Percentiles rank a stretch among this genome's conserved stretches.
phyloP scores from a whole-genome alignment of 2,113 vertebrate genomes.

The Thunnus thynnus region DNA sequence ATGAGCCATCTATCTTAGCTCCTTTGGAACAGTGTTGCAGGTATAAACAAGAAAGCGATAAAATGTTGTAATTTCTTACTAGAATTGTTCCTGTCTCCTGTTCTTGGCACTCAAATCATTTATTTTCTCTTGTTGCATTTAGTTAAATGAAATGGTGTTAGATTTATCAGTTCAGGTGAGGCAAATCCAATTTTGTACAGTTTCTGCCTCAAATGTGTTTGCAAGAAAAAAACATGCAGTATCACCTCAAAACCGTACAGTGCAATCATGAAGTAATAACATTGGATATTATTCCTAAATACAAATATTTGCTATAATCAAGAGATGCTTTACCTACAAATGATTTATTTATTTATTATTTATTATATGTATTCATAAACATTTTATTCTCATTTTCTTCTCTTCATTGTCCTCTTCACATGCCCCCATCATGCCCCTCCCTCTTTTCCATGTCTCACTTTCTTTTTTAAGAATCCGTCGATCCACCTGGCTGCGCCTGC shows the following conservation, averaged over 20 bases:
- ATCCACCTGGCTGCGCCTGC: constrained; percentile 84
- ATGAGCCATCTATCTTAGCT: constrained; percentile 87
- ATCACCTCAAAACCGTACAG: no score
- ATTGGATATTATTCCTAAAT: neutral
- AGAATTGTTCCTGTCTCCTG: neutral
- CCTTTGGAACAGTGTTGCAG: constrained; percentile 89
- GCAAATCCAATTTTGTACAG: neutral
- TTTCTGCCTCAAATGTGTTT: neutral
- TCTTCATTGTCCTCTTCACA: neutral
- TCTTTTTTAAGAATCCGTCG: constrained; percentile 83
- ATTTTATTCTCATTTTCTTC: neutral
- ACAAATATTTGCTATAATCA: neutral
- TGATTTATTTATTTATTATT: no score
- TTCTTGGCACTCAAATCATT: neutral
- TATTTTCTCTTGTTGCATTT: neutral
- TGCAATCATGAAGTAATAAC: neutral
- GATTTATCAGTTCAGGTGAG: neutral
- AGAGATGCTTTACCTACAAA: no score
- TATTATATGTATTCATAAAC: no score
- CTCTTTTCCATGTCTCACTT: neutral
- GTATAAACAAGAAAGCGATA: constrained; percentile 63
- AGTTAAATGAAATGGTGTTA: neutral
- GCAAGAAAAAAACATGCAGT: neutral
- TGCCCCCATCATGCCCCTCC: neutral
- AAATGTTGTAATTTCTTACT: neutral